These are phyloP conservation scores for Ctenomys sociabilis DNA, from an alignment of 2,113 vertebrate genomes.

Conservation along the genomic window DNA sequence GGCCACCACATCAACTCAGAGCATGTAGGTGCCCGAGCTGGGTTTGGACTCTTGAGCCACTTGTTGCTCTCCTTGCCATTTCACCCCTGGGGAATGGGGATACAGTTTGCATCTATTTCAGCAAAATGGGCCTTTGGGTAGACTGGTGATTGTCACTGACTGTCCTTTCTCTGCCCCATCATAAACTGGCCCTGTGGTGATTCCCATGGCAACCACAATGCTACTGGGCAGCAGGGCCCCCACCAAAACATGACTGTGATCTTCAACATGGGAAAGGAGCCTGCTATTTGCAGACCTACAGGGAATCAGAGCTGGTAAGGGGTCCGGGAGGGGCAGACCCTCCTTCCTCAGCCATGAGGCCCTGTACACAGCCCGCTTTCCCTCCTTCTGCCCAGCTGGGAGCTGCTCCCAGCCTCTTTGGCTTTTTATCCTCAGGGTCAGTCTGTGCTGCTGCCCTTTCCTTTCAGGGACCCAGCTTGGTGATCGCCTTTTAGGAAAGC, in stretches of 20 bases:
- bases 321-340: not conserved
- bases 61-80: not conserved
- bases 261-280: not conserved
- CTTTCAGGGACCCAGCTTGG: not conserved
- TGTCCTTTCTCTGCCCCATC: not conserved
- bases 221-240: not conserved
- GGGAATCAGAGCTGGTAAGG: too few species aligned
- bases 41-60: not conserved
- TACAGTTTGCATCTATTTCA: slow-evolving; percentile 27
- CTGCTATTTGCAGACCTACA: not conserved
- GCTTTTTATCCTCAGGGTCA: not conserved
- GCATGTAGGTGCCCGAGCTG: not conserved
- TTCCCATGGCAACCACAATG: slow-evolving; percentile 6
- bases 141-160: not conserved
- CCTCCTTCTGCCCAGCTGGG: not conserved
- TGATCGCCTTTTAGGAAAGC: not conserved
- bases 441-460: not conserved
- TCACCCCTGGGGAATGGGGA: not conserved
- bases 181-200: not conserved
- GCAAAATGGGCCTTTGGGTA: slow-evolving; percentile 34
- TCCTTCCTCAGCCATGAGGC: too few species aligned
- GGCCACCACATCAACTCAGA: not conserved
- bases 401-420: not conserved
- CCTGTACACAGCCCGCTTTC: not conserved
- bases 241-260: not conserved